These are phyloP conservation scores for Luperina testacea DNA, from an alignment of 2,888 invertebrate genomes.

Conservation along the genomic window DNA sequence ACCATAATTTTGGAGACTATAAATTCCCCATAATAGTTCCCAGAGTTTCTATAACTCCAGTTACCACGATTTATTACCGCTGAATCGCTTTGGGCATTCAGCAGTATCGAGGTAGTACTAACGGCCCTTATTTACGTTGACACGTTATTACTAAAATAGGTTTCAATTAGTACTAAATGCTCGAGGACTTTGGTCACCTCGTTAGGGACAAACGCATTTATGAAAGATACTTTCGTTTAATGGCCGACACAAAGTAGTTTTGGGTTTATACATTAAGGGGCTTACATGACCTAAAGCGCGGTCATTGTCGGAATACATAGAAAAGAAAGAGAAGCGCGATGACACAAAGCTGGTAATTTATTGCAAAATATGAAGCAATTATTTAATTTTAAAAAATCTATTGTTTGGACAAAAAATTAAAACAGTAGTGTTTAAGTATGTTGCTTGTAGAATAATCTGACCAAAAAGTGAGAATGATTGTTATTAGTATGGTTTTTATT, in stretches of 20 bases:
- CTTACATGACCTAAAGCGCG: too few species aligned
- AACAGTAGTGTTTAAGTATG: too few species aligned
- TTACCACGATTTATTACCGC: slow-evolving; percentile 59
- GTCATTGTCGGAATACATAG: too few species aligned
- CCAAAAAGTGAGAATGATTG: too few species aligned
- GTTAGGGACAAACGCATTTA: slow-evolving; percentile 55
- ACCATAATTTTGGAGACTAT: slow-evolving; percentile 62
- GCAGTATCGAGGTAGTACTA: slow-evolving; percentile 58
- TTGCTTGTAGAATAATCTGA: too few species aligned
- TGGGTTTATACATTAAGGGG: slow-evolving; percentile 14
- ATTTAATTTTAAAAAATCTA: too few species aligned
- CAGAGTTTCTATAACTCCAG: slow-evolving; percentile 61
- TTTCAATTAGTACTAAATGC: slow-evolving; percentile 64
- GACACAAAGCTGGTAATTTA: too few species aligned
- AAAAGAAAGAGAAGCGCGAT: too few species aligned
- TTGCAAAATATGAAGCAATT: too few species aligned
- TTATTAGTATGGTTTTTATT: too few species aligned
- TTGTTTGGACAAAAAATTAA: too few species aligned
- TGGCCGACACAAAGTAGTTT: slow-evolving; percentile 13
- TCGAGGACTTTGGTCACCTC: slow-evolving; percentile 46
- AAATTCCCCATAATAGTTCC: slow-evolving; percentile 60
- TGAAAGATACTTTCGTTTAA: slow-evolving; percentile 39
- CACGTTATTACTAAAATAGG: slow-evolving; percentile 60
- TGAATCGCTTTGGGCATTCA: slow-evolving; percentile 63
- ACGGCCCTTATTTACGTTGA: slow-evolving; percentile 62